Evolutionary conservation across 2,797 vertebrate genomes (phyloP).

Genomic region (Bryconaethiops microstoma): DNA sequence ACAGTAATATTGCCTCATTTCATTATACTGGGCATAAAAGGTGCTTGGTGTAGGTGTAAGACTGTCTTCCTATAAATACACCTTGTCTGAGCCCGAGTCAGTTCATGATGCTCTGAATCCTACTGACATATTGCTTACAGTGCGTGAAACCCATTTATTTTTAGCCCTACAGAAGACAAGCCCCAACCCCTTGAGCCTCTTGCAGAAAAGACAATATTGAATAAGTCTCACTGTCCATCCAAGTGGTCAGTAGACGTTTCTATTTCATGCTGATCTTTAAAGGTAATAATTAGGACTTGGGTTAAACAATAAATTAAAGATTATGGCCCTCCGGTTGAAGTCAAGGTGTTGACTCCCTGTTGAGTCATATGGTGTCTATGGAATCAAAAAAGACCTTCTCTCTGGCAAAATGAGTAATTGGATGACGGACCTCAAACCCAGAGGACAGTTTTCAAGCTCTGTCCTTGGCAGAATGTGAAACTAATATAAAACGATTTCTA

Average conservation of each 20-base stretch:
- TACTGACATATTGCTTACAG: slow-evolving; percentile 50
- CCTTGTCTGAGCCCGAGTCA: not conserved
- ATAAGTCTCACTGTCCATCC: not conserved
- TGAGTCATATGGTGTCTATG: not conserved
- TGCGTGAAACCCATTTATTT: slow-evolving; percentile 32
- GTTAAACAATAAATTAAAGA: not conserved
- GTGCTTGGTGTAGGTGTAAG: not conserved
- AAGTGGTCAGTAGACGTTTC: not conserved
- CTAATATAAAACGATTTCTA: no score
- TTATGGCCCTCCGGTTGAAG: no score
- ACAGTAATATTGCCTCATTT: not conserved
- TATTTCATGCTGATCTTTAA: not conserved
- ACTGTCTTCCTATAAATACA: not conserved
- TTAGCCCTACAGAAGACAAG: not conserved
- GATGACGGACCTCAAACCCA: not conserved
- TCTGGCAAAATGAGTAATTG: no score
- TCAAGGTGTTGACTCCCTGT: not conserved
- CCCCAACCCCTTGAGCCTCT: slow-evolving; percentile 51
- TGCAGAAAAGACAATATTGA: slow-evolving; percentile 58
- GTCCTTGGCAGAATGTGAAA: not conserved
- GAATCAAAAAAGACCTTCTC: not conserved
- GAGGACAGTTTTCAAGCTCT: not conserved
- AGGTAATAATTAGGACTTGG: not conserved
- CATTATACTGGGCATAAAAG: not conserved
- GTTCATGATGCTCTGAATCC: slow-evolving; percentile 8